Base-by-base conservation (phyloP, 2,113 vertebrate genomes). In the Hydrochoerus hydrochaeris region DNA sequence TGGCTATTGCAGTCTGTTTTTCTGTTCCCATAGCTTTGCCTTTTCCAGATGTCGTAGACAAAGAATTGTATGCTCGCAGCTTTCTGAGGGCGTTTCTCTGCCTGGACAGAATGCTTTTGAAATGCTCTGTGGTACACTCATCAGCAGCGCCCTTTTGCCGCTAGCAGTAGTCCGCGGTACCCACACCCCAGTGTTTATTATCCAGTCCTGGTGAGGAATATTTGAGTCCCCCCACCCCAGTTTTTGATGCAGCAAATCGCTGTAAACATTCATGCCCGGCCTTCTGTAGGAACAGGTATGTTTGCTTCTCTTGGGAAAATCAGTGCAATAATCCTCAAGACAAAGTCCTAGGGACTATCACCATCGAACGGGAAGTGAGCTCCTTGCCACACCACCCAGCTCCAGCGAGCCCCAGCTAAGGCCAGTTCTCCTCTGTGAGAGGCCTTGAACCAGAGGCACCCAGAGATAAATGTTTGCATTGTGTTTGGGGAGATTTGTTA, bases 261-360 rank as follows among this genome's bases (percentile, higher is more conserved):
- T 49, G 2, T 82, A 80, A 83, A 91, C 41, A 24, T 44, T 30
- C 17, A 41, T 38, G 22, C 54, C 17, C 44, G 28, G 35, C 35
- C 65, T 91, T 91, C 77, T 85, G 38, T 93, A 38, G 30, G 14
- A 88, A 83, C 17, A 11, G 80, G 9, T 35, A 11, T 71, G 94
- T 91, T 82, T 46, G 54, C 90, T 88, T 91, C 60, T 82, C 54
- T 85, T 82, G 71, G 78, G 44, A 62, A 96, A 94, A 69, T 69
- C 35, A 67, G 65, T n/a, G 16, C 65, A 69, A 19, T 67, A 35
- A 67, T 67, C 65, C 32, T 67, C 35, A 2, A 67, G 65, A n/a
- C 5, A 67, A 67, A n/a, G 65, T 67, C 62, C 62, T 63, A 63
- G 28, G 28, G 62, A 63, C 62, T 11, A 13, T 11, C 26, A 0